Conservation (phyloP, 2,797 vertebrate genomes). For the Myotis vivesi region DNA sequence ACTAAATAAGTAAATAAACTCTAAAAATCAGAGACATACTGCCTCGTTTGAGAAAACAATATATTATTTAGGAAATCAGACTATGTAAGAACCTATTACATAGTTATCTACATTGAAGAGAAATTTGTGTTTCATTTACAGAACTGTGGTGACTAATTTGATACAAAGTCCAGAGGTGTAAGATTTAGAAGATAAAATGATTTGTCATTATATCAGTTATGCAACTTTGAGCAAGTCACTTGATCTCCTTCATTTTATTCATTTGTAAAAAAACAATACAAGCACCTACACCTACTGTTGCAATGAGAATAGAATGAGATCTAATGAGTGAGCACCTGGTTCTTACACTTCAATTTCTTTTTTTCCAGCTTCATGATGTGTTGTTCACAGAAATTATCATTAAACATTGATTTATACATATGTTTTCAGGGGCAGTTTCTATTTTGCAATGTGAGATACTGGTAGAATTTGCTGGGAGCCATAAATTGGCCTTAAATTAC, state of each 20-base stretch:
- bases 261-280: background rate
- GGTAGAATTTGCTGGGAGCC: background rate
- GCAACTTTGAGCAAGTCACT: background rate
- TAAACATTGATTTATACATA: background rate
- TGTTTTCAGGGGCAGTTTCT: background rate
- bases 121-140: slow-evolving; percentile 6
- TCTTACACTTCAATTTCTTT: background rate
- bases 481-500: background rate
- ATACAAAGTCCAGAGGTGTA: background rate
- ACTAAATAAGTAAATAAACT: background rate
- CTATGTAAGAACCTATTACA: background rate
- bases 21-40: background rate
- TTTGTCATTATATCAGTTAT: slow-evolving; percentile 12
- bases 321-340: background rate
- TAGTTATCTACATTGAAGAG: background rate
- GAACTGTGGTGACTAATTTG: background rate
- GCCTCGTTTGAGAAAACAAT: background rate
- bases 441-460: background rate
- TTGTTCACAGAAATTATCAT: slow-evolving; percentile 1
- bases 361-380: background rate
- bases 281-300: background rate
- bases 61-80: background rate
- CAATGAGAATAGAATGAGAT: background rate
- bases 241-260: background rate
- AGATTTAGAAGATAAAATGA: background rate